A percentile compares a stretch with the other conserved stretches of the same genome.
Evolutionary conservation across 2,888 invertebrate species (phyloP).

Genomic region (Cremastinae sp.): DNA sequence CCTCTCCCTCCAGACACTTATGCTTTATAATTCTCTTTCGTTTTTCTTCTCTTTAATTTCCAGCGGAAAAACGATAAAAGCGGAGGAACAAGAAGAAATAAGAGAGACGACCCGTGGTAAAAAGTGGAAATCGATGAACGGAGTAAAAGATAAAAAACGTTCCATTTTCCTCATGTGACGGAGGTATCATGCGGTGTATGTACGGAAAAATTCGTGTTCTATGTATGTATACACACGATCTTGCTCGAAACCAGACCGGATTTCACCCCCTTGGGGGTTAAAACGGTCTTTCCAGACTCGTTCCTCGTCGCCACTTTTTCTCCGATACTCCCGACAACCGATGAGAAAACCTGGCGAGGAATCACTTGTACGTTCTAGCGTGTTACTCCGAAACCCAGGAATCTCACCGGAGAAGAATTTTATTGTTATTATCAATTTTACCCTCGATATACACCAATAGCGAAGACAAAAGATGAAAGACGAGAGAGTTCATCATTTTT

Average conservation of each 20-base stretch:
- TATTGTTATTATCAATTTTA: conserved; percentile 55
- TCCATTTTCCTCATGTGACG: background rate
- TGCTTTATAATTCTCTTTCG: background rate
- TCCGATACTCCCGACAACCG: background rate
- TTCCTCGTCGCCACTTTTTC: background rate
- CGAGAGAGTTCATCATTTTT: conserved; percentile 26
- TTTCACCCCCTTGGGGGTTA: background rate
- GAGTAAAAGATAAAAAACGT: background rate
- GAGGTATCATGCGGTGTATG: conserved; percentile 14
- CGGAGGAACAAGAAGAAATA: background rate
- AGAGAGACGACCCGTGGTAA: background rate
- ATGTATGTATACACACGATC: background rate
- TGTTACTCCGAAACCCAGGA: background rate
- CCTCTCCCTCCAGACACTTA: background rate
- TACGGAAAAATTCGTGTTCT: conserved; percentile 23
- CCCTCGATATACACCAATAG: conserved; percentile 11
- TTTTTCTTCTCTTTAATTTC: background rate
- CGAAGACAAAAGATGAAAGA: conserved; percentile 7
- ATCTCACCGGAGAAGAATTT: conserved; percentile 24
- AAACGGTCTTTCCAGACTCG: background rate
- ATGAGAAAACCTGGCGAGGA: background rate
- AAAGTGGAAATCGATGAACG: background rate
- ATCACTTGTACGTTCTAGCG: too few relatives aligned
- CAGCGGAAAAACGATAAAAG: conserved; percentile 2
- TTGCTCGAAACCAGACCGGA: conserved; percentile 12